Conservation (phyloP, 2,888 invertebrate species). For the Sinentomon sp. region DNA sequence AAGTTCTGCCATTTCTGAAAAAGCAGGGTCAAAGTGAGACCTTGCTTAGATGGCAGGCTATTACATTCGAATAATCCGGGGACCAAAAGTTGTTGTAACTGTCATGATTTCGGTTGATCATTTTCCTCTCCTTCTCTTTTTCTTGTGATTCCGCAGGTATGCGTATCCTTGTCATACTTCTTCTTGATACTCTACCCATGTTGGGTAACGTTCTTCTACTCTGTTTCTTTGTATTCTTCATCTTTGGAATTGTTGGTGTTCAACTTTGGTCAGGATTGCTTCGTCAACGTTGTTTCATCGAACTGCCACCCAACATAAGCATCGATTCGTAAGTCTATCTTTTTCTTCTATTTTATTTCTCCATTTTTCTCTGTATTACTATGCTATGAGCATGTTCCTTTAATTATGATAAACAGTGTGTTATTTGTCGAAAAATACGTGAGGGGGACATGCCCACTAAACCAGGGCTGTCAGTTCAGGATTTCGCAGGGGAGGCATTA, state of each 20-base stretch:
- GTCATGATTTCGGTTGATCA: too few species aligned
- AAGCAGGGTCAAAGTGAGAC: too few species aligned
- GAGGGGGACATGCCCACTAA: too few species aligned
- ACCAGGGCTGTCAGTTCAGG: too few species aligned
- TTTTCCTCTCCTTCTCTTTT: background rate
- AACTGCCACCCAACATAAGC: slow-evolving; percentile 35
- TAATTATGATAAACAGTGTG: too few species aligned
- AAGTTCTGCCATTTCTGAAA: too few species aligned
- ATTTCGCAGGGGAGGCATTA: too few species aligned
- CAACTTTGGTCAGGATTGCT: slow-evolving; percentile 97
- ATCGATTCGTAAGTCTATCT: slow-evolving; percentile 41
- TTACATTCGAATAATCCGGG: too few species aligned
- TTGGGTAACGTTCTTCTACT: slow-evolving; percentile 87
- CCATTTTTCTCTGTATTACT: slow-evolving; percentile 3
- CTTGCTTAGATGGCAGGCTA: too few species aligned
- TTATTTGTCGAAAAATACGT: too few species aligned
- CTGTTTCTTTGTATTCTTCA: slow-evolving; percentile 99
- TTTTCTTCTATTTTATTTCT: slow-evolving; percentile 8
- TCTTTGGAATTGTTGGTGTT: slow-evolving; percentile 97
- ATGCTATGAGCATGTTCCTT: too few species aligned
- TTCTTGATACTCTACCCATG: slow-evolving; percentile 96
- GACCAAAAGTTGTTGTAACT: too few species aligned
- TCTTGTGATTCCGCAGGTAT: slow-evolving; percentile 41
- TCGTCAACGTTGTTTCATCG: slow-evolving; percentile 69
- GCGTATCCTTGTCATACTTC: slow-evolving; percentile 91